Conservation (phyloP, 2,888 invertebrate genomes). For the Eueremaeus valkanovi region DNA sequence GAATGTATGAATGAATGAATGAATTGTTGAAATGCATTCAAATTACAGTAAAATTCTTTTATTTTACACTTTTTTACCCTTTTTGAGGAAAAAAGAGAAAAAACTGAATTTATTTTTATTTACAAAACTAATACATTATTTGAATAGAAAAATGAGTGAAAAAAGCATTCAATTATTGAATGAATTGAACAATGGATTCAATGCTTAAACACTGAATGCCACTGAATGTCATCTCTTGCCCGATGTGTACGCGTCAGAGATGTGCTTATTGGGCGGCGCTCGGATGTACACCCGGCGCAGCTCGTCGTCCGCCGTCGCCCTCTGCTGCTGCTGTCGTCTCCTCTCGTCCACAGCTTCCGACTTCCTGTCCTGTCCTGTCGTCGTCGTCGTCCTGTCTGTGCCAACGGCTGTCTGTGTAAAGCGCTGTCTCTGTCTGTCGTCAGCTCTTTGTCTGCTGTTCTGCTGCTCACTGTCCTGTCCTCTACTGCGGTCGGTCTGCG, state of each 20-base stretch:
- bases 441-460: too few species aligned
- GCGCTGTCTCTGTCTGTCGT: not conserved
- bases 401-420: not conserved
- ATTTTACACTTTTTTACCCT: too few species aligned
- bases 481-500: too few species aligned
- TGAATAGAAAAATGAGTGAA: constrained; percentile 13
- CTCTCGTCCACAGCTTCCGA: not conserved
- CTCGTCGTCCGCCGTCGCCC: constrained; percentile 31
- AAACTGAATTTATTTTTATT: too few species aligned
- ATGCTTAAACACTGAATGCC: not conserved
- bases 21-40: too few species aligned
- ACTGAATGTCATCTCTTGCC: not conserved
- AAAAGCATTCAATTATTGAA: not conserved
- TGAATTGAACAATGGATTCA: not conserved
- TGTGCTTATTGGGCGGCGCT: constrained; percentile 36
- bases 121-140: not conserved
- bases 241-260: not conserved
- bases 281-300: constrained; percentile 34
- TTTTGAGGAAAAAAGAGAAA: too few species aligned
- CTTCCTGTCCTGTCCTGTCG: not conserved
- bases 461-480: too few species aligned
- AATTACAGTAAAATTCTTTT: too few species aligned
- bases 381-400: not conserved
- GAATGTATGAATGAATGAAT: too few species aligned
- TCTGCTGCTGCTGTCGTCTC: not conserved